Evolutionary conservation across 2,888 invertebrate species (phyloP).

Genomic region (Muschampia staudingeri): DNA sequence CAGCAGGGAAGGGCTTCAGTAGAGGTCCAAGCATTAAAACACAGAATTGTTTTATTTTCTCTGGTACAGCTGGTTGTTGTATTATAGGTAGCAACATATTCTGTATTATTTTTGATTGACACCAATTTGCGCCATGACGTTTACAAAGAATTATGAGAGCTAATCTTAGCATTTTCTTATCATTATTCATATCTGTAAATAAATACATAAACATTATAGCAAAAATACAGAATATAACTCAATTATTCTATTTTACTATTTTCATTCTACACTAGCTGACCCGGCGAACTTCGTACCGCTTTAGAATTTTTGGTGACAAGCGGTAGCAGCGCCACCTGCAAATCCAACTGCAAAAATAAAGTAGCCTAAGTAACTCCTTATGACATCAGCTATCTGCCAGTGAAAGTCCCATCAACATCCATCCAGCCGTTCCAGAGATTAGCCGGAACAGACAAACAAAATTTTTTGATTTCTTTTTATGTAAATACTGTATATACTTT

Average conservation of each 20-base stretch:
- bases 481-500: too few relatives aligned
- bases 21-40: constrained; percentile 82
- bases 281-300: too few relatives aligned
- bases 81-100: constrained; percentile 82
- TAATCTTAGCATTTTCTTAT: constrained; percentile 80
- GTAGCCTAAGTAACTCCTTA: too few relatives aligned
- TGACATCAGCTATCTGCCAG: too few relatives aligned
- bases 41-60: constrained; percentile 78
- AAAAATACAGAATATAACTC: not conserved
- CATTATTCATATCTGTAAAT: constrained; percentile 76
- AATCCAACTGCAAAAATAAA: too few relatives aligned
- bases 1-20: constrained; percentile 83
- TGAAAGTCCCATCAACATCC: too few relatives aligned
- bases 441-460: too few relatives aligned
- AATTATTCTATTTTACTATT: not conserved
- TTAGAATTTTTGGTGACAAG: too few relatives aligned
- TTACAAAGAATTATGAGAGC: constrained; percentile 84
- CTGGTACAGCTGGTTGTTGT: constrained; percentile 72
- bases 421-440: too few relatives aligned
- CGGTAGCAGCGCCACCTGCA: too few relatives aligned
- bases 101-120: constrained; percentile 82
- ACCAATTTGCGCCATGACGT: constrained; percentile 85
- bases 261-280: not conserved
- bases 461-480: too few relatives aligned
- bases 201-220: constrained; percentile 3